Evolutionary conservation across 2,888 invertebrate genomes (phyloP), one percentile per base, ranked within the genome.

Genomic region (Harmothoe impar): DNA sequence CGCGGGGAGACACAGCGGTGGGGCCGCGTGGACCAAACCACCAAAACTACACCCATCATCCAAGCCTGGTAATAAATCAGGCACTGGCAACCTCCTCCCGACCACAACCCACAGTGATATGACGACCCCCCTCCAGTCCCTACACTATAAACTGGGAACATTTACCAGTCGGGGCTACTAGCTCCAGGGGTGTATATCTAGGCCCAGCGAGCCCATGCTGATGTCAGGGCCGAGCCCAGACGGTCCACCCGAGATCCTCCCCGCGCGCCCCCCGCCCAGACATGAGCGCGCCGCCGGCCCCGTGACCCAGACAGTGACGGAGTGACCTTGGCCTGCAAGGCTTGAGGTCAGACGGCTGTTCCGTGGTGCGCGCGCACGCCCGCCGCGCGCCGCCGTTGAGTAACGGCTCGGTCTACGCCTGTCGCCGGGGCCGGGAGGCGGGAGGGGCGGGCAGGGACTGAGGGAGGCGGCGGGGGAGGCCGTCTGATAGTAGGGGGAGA

Each of bases 311-410:
- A 86, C 86, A 86, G 86, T 54, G 86, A 52, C 86, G 43, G 84
- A 51, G 86, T 86, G 86, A 86, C 86, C 86, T 86, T 86, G 86
- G 86, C 86, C 86, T 54, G 86, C 29, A 54, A 86, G 86, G 86
- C 86, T 86, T 86, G 86, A 86, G 86, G 86, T 86, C 86, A 86
- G 86, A 86, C 86, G 86, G 86, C 86, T 86, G 86, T 86, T 86
- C 86, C 54, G 86, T 25, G n/a, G 0, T 29, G 86, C 54, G 84
- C 52, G n/a, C 31, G 12, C 86, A 52, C 86, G 52, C 54, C 86
- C 54, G 52, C 15, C 25, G 10, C 15, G 33, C n/a, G 84, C 33
- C 51, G 35, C 23, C 51, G 84, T 78, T 78, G 78, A n/a, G 35
- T 23, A 62, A 25, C 29, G 78, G 78, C 31, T 29, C 5, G 31